Conservation (phyloP, 2,888 invertebrate genomes). For the Xestoiulus laeticollis region DNA sequence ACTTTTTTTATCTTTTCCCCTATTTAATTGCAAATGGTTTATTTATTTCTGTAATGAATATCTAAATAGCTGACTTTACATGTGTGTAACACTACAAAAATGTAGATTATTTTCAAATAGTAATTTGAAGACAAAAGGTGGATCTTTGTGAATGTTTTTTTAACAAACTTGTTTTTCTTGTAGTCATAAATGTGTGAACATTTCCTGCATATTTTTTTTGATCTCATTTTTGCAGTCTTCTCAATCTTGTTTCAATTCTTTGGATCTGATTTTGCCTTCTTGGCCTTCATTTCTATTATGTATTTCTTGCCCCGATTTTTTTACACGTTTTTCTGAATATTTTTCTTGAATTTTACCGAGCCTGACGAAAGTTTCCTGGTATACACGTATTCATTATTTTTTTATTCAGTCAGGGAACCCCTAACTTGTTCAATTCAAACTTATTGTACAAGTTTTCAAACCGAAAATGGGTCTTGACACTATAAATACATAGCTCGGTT, state of each 20-base stretch:
- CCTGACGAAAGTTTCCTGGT: constrained; percentile 23
- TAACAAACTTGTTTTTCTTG: background rate
- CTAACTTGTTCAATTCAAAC: background rate
- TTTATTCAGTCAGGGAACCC: background rate
- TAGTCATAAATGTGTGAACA: background rate
- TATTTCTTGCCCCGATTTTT: background rate
- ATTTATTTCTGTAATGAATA: too few species aligned
- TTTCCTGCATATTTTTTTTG: background rate
- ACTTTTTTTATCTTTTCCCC: too few species aligned
- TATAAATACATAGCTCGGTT: background rate
- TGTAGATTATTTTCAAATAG: too few species aligned
- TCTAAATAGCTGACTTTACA: too few species aligned
- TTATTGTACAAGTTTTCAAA: background rate
- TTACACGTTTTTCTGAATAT: background rate
- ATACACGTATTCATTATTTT: background rate
- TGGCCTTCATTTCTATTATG: constrained; percentile 6
- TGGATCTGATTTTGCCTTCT: background rate
- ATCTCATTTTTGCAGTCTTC: background rate
- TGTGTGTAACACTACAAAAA: too few species aligned
- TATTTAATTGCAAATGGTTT: too few species aligned
- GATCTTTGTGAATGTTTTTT: too few species aligned
- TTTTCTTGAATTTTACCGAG: background rate
- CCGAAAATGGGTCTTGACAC: background rate
- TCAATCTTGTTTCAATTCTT: background rate
- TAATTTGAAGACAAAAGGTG: too few species aligned